phyloP scores from a whole-genome alignment of 2,888 invertebrate species.

The Heterodera filipjevi region DNA sequence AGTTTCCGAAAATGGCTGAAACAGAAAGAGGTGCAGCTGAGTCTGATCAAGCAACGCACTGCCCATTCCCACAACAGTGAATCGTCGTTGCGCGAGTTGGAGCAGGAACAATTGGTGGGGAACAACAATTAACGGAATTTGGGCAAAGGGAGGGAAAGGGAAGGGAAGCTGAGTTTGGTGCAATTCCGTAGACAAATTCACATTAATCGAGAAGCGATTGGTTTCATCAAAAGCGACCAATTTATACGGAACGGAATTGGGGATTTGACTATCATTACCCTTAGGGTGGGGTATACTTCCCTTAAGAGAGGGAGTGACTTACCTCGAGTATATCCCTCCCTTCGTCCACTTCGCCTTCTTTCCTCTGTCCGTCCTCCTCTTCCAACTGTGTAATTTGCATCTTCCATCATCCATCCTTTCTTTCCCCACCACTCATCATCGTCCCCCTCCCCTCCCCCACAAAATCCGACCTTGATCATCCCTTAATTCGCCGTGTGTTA shows the following conservation, averaged over 20 bases:
- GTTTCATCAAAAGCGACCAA: too few species aligned
- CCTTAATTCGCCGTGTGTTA: background rate
- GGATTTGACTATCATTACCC: background rate
- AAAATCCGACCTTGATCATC: slow-evolving; percentile 6
- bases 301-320: too few species aligned
- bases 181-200: too few species aligned
- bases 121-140: background rate
- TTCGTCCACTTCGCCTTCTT: background rate
- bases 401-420: background rate
- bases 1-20: slow-evolving; percentile 39
- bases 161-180: too few species aligned
- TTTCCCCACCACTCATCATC: background rate
- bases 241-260: too few species aligned
- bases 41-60: slow-evolving; percentile 22
- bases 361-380: background rate
- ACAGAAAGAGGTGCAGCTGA: slow-evolving; percentile 23
- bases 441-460: background rate
- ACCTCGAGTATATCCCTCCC: background rate
- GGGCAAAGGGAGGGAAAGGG: background rate
- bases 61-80: background rate
- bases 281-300: too few species aligned
- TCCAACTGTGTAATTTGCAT: slow-evolving; percentile 14
- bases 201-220: too few species aligned
- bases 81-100: slow-evolving; percentile 10
- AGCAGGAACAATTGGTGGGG: slow-evolving; percentile 18